Evolutionary conservation across 2,888 invertebrate genomes (phyloP).

Genomic region (Labia minor): DNA sequence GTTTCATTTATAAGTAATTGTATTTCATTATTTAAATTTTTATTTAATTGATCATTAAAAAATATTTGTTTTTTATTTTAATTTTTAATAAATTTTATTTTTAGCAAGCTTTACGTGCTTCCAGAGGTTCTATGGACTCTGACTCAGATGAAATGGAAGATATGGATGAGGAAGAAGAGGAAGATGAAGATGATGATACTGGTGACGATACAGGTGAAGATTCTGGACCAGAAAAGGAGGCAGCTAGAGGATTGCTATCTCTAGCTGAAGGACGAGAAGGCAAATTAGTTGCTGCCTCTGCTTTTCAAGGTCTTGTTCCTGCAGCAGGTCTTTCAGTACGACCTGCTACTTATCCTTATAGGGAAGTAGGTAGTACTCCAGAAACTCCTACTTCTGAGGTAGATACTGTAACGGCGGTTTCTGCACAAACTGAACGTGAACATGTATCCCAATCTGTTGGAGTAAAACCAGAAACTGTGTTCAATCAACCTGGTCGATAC

Average conservation of each 20-base stretch:
- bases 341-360: conserved; percentile 59
- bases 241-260: conserved; percentile 69
- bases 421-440: conserved; percentile 28
- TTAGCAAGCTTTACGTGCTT: conserved; percentile 29
- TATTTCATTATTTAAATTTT: not conserved
- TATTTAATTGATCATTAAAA: too few species aligned
- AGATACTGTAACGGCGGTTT: conserved; percentile 28
- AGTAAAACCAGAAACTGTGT: not conserved
- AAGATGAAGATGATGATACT: conserved; percentile 35
- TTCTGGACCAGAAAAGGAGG: conserved; percentile 58
- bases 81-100: conserved; percentile 43
- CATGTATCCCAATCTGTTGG: conserved; percentile 23
- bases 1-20: not conserved
- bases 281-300: conserved; percentile 29
- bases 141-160: conserved; percentile 37
- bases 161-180: conserved; percentile 34
- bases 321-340: conserved; percentile 49
- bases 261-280: conserved; percentile 44
- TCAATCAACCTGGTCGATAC: conserved; percentile 16
- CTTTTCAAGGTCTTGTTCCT: conserved; percentile 34
- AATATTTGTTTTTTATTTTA: conserved; percentile 40
- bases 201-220: conserved; percentile 22
- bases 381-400: conserved; percentile 27
- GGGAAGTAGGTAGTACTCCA: conserved; percentile 34
- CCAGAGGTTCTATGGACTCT: conserved; percentile 33